Base-by-base conservation (phyloP, 2,888 invertebrate genomes). In the Dryobota labecula region DNA sequence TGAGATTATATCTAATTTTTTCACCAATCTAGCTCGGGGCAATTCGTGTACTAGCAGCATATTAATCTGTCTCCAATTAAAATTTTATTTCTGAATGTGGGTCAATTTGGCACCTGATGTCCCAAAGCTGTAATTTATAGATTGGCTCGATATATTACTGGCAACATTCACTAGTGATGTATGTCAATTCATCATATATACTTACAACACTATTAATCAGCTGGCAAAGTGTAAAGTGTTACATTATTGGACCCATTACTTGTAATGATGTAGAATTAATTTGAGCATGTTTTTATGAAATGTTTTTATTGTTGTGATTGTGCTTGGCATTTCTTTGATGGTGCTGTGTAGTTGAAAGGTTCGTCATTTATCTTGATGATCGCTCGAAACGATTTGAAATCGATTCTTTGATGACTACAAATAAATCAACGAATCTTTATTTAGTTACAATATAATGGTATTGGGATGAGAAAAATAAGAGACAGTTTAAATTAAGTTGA, bases 151-250 rank as follows among this genome's bases (percentile, higher is more conserved):
- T 74, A 66, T 78, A 74, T 78, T 71, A 63, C 47, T 53, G 68
- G 61, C 53, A 57, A 84, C 83, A 85, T 85, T 76, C 80, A 66
- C 83, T 61, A 70, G 53, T 65, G 54, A 72, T 75, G 73, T 65
- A 58, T 74, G 68, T 76, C 70, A 80, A 83, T 83, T 80, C 49
- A 85, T 85, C 85, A 83, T 83, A 73, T 84, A 49, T 76, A 74
- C 80, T 83, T 83, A 85, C 83, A 80, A 83, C 85, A 83, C 79
- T 33, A 79, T 76, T 83, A 78, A 80, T 80, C 63, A 78, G 73
- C 30, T 11, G 41, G 45, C 57, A 76, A 57, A 49, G 69, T 49
- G 76, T 72, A 56, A 75, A 65, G 68, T 72, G 68, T 73, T 78
- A 78, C 79, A 79, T 72, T 81, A 82, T 20, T 54, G 49, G 47